Evolutionary conservation across 2,888 invertebrate genomes (phyloP).

Genomic region (Syrista parreyssii): DNA sequence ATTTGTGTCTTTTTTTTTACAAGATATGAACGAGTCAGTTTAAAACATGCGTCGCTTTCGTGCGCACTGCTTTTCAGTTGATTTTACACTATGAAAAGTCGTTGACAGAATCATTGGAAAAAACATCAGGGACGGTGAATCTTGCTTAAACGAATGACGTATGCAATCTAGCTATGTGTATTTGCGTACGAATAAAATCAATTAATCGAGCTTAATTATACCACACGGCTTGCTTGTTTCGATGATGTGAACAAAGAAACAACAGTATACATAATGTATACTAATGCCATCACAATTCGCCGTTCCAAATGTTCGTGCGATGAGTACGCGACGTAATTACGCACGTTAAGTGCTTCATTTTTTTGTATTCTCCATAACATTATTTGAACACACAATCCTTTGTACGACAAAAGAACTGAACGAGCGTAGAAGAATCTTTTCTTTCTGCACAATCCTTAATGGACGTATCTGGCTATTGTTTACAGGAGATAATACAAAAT

Average conservation of each 20-base stretch:
- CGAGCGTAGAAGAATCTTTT: not conserved
- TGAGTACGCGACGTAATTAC: not conserved
- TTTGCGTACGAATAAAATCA: not conserved
- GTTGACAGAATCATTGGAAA: not conserved
- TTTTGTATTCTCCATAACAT: not conserved
- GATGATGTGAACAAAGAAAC: not conserved
- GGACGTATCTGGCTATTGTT: too few relatives aligned
- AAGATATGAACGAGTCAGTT: not conserved
- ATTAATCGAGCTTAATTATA: not conserved
- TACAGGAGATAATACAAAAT: too few relatives aligned
- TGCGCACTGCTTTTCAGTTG: not conserved
- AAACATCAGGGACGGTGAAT: not conserved
- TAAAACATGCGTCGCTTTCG: not conserved
- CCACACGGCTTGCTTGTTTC: not conserved
- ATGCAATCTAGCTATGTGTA: not conserved
- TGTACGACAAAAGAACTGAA: not conserved
- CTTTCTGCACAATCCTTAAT: too few relatives aligned
- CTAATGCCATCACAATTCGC: not conserved
- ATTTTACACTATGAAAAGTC: not conserved
- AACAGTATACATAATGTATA: not conserved
- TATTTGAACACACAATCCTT: not conserved
- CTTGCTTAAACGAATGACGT: not conserved
- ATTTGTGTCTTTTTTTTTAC: not conserved
- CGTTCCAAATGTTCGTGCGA: not conserved
- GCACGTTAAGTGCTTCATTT: not conserved